Evolutionary conservation across 2,888 invertebrate genomes (phyloP).

Genomic region (Drosophila falleni): DNA sequence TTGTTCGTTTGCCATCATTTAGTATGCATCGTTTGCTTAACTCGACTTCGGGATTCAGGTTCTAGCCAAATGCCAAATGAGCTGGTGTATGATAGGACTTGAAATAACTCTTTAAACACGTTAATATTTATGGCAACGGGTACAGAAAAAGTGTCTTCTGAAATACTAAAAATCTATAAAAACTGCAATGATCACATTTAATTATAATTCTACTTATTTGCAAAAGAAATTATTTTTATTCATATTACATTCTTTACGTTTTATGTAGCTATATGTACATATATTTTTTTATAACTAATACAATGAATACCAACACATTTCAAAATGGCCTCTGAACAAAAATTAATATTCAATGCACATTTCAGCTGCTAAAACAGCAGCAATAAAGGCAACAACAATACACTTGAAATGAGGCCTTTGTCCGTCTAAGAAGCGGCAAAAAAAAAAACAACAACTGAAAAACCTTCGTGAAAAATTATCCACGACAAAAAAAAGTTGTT

Average conservation of each 20-base stretch:
- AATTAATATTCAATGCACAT: constrained; percentile 76
- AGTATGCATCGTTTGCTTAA: constrained; percentile 43
- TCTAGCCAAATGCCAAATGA: constrained; percentile 47
- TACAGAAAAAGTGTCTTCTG: constrained; percentile 5
- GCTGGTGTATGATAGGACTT: constrained; percentile 33
- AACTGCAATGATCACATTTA: not conserved
- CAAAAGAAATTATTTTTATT: not conserved
- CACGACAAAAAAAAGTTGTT: constrained; percentile 59
- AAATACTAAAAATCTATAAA: constrained; percentile 1
- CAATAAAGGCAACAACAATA: constrained; percentile 37
- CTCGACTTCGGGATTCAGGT: constrained; percentile 37
- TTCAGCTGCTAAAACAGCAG: constrained; percentile 46
- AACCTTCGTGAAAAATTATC: constrained; percentile 78
- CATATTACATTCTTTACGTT: not conserved
- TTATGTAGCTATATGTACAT: constrained; percentile 25
- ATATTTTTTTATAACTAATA: constrained; percentile 26
- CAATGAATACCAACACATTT: constrained; percentile 38
- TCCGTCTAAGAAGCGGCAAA: constrained; percentile 53
- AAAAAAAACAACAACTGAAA: constrained; percentile 60
- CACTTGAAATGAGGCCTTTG: constrained; percentile 70
- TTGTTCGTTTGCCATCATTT: constrained; percentile 42
- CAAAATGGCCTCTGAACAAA: constrained; percentile 65
- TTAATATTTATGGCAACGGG: constrained; percentile 27
- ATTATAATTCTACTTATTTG: not conserved
- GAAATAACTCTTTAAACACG: constrained; percentile 23